Evolutionary conservation across 2,888 invertebrate genomes (phyloP), one percentile per base, ranked within the genome.

Genomic region (Eristalis intricaria): DNA sequence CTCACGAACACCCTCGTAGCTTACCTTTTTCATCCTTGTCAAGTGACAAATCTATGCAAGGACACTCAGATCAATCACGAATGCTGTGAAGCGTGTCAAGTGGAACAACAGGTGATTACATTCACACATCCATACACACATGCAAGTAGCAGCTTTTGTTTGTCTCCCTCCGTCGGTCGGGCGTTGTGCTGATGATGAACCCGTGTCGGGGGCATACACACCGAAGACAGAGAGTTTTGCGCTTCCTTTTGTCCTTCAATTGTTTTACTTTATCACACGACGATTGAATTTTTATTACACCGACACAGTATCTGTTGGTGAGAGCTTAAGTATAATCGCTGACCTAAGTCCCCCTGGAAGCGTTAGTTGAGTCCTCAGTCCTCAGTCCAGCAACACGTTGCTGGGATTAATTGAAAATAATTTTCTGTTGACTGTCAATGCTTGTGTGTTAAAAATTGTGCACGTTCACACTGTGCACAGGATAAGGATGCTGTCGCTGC

Each of bases 251-350:
- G 23, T 5, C n/a, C 22, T 8, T 75, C 64, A 70, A 85, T 81
- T 81, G 68, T 81, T 69, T 65, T 64, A 81, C 77, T 81, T 77
- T 73, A 80, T 81, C 85, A 81, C 81, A 65, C 15, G 73, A 69
- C 81, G 73, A 85, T 85, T 85, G 85, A 85, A 85, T 77, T 77
- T 85, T 85, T 77, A 85, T 81, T 77, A 69, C 77, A 83, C 61
- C 75, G 22, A 43, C 15, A n/a, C 13, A 15, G 58, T 68, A 73
- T 77, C 71, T 73, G 43, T 26, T 58, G 68, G 65, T 13, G 64
- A 68, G 68, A 58, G 80, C 84, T 84, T 80, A 80, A 32, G 58
- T 61, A 58, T 79, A 71, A 73, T 81, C 73, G 64, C 73, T 81
- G 71, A 80, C 80, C 79, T 66, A 71, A 80, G 71, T 60, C 75